Evolutionary conservation across 2,113 vertebrate species (phyloP).

Genomic region (Cebus imitator): DNA sequence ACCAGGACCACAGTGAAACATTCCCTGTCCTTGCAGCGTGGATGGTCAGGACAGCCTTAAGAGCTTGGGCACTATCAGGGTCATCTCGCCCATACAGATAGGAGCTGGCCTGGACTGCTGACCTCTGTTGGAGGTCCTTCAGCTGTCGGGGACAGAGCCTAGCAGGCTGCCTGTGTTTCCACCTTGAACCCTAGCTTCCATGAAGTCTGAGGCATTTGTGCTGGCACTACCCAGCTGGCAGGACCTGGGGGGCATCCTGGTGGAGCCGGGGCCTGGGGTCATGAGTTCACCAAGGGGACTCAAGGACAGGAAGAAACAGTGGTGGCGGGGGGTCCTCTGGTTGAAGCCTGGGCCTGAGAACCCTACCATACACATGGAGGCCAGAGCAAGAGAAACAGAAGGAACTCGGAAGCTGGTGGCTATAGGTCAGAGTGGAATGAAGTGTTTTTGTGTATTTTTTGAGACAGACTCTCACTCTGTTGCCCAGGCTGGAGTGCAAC

Average conservation of each 20-base stretch:
- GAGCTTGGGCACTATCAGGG: neutral
- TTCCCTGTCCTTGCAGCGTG: neutral
- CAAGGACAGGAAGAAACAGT: neutral
- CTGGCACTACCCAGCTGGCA: neutral
- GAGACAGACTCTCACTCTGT: no score
- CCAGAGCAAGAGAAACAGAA: neutral
- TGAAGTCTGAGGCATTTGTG: neutral
- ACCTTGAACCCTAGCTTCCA: neutral
- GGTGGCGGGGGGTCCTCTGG: neutral
- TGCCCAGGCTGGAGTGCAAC: no score
- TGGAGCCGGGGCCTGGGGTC: no score
- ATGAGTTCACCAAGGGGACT: neutral
- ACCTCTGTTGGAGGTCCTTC: neutral
- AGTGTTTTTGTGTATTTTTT: no score
- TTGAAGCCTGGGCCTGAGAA: neutral
- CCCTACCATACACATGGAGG: neutral
- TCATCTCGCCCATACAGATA: neutral
- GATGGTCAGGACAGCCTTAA: neutral
- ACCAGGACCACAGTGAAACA: neutral
- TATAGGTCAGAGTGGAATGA: no score
- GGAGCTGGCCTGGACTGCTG: no score
- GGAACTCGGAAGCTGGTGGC: neutral
- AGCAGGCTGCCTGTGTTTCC: neutral
- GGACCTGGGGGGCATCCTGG: neutral
- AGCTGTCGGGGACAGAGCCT: neutral